phyloP scores from a whole-genome alignment of 2,797 vertebrate genomes.

The Sebastes itinus region DNA sequence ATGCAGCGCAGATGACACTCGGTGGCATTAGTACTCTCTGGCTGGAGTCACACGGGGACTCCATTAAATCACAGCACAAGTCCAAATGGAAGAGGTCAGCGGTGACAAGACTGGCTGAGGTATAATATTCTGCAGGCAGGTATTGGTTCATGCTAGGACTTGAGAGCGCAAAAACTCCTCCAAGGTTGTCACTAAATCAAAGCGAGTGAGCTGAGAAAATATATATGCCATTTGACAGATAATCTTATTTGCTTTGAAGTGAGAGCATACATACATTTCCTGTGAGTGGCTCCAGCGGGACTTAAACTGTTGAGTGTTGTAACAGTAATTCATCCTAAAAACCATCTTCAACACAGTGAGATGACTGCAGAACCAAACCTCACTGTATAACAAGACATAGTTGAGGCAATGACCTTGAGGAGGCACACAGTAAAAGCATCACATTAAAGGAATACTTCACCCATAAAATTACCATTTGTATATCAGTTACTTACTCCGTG shows the following conservation, averaged over 20 bases:
- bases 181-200: slow-evolving; percentile 41
- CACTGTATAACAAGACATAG: neutral
- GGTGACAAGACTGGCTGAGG: slow-evolving; percentile 26
- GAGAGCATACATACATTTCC: slow-evolving; percentile 22
- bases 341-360: slow-evolving; percentile 1
- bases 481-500: too few species aligned
- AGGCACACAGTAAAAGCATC: slow-evolving; percentile 3
- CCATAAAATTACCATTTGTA: too few species aligned
- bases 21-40: slow-evolving; percentile 21
- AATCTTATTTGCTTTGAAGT: slow-evolving; percentile 35
- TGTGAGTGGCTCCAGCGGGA: slow-evolving; percentile 12
- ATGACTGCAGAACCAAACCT: neutral
- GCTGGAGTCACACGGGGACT: slow-evolving; percentile 1
- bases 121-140: slow-evolving; percentile 44
- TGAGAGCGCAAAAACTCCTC: slow-evolving; percentile 22
- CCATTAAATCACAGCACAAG: slow-evolving; percentile 58
- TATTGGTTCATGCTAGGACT: slow-evolving; percentile 29
- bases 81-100: slow-evolving; percentile 47
- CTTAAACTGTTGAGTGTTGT: slow-evolving; percentile 22
- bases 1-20: slow-evolving; percentile 3
- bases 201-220: slow-evolving; percentile 27
- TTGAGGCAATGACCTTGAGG: neutral
- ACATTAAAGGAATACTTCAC: neutral
- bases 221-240: slow-evolving; percentile 41
- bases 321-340: slow-evolving; percentile 25